Percentiles rank a stretch among this genome's conserved stretches.
phyloP scores from a whole-genome alignment of 2,888 invertebrate species.

The Xylocampa areola region DNA sequence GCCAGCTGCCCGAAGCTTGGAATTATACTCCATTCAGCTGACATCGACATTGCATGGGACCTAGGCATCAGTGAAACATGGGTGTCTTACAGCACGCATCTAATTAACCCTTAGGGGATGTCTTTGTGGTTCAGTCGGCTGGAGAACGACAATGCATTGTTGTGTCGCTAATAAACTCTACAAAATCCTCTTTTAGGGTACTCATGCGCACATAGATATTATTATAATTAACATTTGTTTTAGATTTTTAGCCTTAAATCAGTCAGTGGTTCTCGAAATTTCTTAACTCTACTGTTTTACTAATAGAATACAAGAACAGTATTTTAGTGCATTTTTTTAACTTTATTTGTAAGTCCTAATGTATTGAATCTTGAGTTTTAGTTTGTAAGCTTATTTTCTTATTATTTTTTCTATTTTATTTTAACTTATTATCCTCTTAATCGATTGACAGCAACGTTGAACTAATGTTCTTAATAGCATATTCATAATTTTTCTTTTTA shows the following conservation, averaged over 20 bases:
- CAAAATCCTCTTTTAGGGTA: slow-evolving; percentile 5
- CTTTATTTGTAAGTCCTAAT: not conserved
- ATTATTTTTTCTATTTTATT: too few relatives aligned
- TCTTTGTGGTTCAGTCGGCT: not conserved
- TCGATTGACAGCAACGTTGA: too few relatives aligned
- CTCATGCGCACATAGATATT: slow-evolving; percentile 31
- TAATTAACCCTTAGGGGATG: too few relatives aligned
- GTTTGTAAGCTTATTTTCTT: too few relatives aligned
- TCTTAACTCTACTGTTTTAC: not conserved
- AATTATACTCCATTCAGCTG: too few relatives aligned
- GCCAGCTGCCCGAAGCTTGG: too few relatives aligned
- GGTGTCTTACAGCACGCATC: too few relatives aligned
- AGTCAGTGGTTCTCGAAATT: not conserved
- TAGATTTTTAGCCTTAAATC: not conserved
- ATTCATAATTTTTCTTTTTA: too few relatives aligned
- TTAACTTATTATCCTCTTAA: too few relatives aligned
- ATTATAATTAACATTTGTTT: slow-evolving; percentile 7
- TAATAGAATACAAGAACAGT: not conserved
- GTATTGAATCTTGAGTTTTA: not conserved
- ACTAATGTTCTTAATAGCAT: too few relatives aligned
- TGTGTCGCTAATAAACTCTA: not conserved
- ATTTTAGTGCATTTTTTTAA: slow-evolving; percentile 8
- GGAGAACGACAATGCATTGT: not conserved
- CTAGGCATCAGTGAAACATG: too few relatives aligned
- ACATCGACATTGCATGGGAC: too few relatives aligned